Evolutionary conservation across 1,140 invertebrate species (phyloP).

Genomic region (Prorops nasuta): DNA sequence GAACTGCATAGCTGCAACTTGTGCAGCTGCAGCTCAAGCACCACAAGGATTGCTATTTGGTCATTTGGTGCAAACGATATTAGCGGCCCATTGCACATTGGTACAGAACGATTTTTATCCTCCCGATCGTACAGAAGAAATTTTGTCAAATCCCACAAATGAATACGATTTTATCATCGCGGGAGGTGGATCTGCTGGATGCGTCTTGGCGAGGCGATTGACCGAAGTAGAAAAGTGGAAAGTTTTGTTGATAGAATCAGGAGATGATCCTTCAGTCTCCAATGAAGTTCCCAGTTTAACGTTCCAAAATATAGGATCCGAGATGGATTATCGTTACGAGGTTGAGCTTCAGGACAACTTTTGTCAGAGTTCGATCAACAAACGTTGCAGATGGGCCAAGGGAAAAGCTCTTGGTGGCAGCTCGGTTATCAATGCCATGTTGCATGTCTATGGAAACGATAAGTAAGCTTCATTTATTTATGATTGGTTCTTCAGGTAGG

Average conservation of each 20-base stretch:
- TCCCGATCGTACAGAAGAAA: constrained; percentile 54
- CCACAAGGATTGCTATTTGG: constrained; percentile 27
- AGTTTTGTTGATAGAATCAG: constrained; percentile 79
- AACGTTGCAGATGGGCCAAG: constrained; percentile 84
- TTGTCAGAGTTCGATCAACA: constrained; percentile 80
- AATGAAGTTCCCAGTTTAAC: constrained; percentile 84
- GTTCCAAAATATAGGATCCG: constrained; percentile 81
- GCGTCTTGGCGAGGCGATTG: constrained; percentile 63
- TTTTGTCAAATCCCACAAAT: no score
- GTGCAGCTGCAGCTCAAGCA: constrained; percentile 12
- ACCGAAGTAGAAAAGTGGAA: constrained; percentile 55
- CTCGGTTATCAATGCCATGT: constrained; percentile 67
- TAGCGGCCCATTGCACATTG: constrained; percentile 59
- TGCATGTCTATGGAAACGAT: constrained; percentile 69
- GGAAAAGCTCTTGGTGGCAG: constrained; percentile 75
- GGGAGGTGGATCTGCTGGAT: constrained; percentile 66
- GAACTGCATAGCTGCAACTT: constrained; percentile 32
- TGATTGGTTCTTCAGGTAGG: no score
- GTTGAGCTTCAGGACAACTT: constrained; percentile 82
- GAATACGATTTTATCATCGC: constrained; percentile 62
- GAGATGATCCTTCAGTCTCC: constrained; percentile 86
- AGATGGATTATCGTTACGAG: constrained; percentile 90
- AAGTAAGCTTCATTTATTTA: no score
- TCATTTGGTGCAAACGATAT: constrained; percentile 54
- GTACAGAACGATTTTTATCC: constrained; percentile 38